These are phyloP conservation scores for Mus spicilegus DNA, from an alignment of 2,113 vertebrate species.

Conservation along the genomic window DNA sequence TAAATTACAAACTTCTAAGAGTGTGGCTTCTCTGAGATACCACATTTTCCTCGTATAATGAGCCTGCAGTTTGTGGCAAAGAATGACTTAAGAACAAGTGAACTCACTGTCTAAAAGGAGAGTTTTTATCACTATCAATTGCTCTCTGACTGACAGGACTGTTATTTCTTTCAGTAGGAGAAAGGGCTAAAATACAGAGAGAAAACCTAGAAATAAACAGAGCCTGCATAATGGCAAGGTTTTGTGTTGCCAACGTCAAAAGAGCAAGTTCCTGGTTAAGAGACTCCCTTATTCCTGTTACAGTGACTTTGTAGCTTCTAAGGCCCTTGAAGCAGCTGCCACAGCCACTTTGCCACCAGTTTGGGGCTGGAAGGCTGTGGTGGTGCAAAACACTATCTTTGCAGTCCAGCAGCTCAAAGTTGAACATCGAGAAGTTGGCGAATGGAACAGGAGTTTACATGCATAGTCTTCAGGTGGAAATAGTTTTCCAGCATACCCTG, in stretches of 20 bases:
- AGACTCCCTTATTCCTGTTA: neutral
- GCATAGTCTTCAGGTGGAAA: neutral
- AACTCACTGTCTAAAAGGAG: constrained; percentile 74
- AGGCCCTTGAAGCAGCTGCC: neutral
- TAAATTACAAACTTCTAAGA: constrained; percentile 75
- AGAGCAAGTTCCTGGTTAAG: neutral
- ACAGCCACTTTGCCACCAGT: no score
- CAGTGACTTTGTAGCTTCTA: neutral
- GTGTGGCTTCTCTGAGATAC: constrained; percentile 62
- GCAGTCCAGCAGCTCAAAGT: neutral
- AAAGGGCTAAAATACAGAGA: constrained; percentile 32
- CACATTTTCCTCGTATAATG: constrained; percentile 59
- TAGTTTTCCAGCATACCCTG: fast-evolving
- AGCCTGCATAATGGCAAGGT: neutral
- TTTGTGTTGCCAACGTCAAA: constrained; percentile 5
- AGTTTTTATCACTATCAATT: constrained; percentile 55
- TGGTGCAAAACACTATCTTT: fast-evolving
- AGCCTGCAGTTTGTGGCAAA: constrained; percentile 73
- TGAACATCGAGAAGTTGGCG: neutral
- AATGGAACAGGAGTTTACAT: fast-evolving
- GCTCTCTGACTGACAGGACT: constrained; percentile 41
- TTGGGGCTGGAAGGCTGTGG: neutral
- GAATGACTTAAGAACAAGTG: constrained; percentile 73
- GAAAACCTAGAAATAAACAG: constrained; percentile 45
- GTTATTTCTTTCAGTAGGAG: constrained; percentile 39